Evolutionary conservation across 2,888 invertebrate genomes (phyloP), one percentile per base, ranked within the genome.

Genomic region (Tenodera sinensis): DNA sequence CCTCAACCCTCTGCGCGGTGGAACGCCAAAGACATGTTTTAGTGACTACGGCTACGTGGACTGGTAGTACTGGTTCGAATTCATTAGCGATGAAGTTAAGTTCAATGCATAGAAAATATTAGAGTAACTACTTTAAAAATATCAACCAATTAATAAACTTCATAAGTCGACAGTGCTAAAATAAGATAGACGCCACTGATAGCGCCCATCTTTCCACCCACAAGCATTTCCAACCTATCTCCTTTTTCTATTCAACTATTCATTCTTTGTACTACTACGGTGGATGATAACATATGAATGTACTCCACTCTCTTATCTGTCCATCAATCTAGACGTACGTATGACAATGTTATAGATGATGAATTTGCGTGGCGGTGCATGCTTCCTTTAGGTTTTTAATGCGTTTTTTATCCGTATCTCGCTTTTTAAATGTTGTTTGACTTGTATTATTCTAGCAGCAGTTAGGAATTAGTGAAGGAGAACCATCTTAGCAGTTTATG

Each of bases 211-310:
- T 25, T 71, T 20, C 54, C 54, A 71, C 54, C 54, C 54, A 20
- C 54, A 71, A 71, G 54, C 54, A 25, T 71, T 71, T 71, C 54
- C 54, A 71, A 20, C 54, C 20, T 71, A 71, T 71, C 54, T 71
- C 54, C 54, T 71, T 71, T 71, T 71, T 71, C 86, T 81, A 86
- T 47, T 47, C 85, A 85, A 27, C 85, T 54, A 85, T 86, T 86
- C 86, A 86, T 86, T 86, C 86, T 86, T 71, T 86, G 81, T 81
- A 81, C 25, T 81, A 54, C 34, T 84, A 28, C 25, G 28, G 25
- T 86, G 86, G 86, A 86, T 54, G 85, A 54, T 86, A 86, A 86
- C 86, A 86, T 86, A 81, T 86, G 86, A 86, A 86, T 86, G 54
- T 86, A 81, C 81, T 85, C 85, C 14, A 28, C 71, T 15, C 25